Evolutionary conservation across 2,113 vertebrate genomes (phyloP).

Genomic region (Megaceryle maxima): DNA sequence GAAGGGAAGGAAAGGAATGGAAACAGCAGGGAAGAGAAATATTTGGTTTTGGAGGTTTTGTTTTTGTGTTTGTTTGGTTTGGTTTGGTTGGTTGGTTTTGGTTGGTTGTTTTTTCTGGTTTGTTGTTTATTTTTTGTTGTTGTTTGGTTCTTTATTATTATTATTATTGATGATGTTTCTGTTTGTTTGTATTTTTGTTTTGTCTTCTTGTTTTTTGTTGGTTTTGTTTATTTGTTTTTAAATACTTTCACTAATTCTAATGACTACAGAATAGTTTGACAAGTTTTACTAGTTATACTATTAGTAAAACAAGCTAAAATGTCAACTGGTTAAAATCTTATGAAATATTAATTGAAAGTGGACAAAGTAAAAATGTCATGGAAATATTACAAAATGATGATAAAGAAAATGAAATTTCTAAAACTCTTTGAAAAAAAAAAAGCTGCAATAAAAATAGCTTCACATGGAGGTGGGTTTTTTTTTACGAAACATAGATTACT

Average conservation of each 20-base stretch:
- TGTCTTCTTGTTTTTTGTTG: not conserved
- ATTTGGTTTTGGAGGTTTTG: not conserved
- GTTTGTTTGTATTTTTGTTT: too few relatives aligned
- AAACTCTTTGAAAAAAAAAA: slow-evolving; percentile 10
- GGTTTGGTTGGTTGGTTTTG: too few relatives aligned
- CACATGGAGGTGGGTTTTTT: not conserved
- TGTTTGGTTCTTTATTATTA: too few relatives aligned
- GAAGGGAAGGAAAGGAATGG: not conserved
- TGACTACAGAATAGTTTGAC: slow-evolving; percentile 35
- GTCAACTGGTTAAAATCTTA: not conserved
- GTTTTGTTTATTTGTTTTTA: not conserved
- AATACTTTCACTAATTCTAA: not conserved
- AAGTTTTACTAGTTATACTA: not conserved
- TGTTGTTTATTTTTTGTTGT: too few relatives aligned
- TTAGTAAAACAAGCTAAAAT: slow-evolving; percentile 41
- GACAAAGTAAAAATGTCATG: slow-evolving; percentile 36
- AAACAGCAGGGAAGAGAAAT: not conserved
- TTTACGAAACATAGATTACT: not conserved
- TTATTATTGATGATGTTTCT: too few relatives aligned
- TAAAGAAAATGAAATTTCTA: slow-evolving; percentile 13
- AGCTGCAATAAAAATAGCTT: not conserved
- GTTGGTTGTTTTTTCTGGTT: too few relatives aligned
- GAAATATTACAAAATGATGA: not conserved
- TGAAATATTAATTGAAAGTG: slow-evolving; percentile 22
- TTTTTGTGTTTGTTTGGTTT: too few relatives aligned